These are phyloP conservation scores for Pteropus alecto DNA, from an alignment of 2,113 vertebrate genomes.

Conservation along the genomic window DNA sequence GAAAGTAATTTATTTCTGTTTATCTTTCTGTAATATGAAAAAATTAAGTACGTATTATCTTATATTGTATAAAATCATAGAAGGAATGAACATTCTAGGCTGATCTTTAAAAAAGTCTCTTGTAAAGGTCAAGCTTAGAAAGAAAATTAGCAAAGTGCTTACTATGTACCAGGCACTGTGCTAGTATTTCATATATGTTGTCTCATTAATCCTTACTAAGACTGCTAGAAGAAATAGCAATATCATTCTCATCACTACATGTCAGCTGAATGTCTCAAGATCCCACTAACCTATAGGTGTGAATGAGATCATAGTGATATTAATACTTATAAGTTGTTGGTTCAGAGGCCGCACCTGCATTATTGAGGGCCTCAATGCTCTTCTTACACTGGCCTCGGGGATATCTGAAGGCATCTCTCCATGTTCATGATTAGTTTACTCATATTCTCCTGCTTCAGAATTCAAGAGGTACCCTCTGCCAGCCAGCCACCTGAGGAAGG, in stretches of 20 bases:
- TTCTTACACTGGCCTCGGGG: background rate
- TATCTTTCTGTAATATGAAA: background rate
- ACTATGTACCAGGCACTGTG: background rate
- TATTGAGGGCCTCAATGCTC: background rate
- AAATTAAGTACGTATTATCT: background rate
- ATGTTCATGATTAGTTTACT: background rate
- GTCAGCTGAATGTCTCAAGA: background rate
- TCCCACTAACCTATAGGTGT: background rate
- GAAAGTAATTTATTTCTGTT: background rate
- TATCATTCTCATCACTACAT: background rate
- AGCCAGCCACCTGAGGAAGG: fast-evolving
- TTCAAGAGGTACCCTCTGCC: background rate
- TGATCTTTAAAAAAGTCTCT: background rate
- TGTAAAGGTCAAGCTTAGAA: background rate
- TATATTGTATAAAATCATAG: background rate
- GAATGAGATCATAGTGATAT: background rate
- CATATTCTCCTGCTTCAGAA: background rate
- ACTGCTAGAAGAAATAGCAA: background rate
- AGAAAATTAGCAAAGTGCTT: background rate
- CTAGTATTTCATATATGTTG: background rate
- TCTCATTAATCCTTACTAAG: background rate
- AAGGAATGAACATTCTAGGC: background rate
- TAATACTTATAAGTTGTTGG: background rate
- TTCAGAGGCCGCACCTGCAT: background rate
- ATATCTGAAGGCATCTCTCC: background rate